Conservation (phyloP, 2,113 vertebrate species). For the Apeltes quadracus region DNA sequence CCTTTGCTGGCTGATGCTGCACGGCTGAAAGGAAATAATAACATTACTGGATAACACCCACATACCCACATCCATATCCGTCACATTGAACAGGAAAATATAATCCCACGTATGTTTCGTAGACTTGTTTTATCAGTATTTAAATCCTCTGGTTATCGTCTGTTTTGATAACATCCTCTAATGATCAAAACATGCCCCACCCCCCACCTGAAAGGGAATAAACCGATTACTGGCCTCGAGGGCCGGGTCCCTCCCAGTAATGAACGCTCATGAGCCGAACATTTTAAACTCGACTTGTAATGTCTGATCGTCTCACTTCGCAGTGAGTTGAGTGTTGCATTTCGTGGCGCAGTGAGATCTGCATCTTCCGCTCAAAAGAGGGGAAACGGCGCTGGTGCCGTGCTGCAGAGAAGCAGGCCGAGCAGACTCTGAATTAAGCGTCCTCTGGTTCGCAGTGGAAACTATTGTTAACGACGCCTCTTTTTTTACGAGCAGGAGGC, state of each 20-base stretch:
- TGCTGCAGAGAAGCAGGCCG: constrained; percentile 9
- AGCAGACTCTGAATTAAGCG: constrained; percentile 13
- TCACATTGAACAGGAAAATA: neutral
- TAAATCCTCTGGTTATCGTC: constrained; percentile 6
- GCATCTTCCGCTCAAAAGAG: neutral
- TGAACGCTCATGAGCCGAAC: neutral
- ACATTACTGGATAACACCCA: no score
- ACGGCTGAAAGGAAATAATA: no score
- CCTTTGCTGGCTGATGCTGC: neutral
- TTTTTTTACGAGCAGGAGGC: no score
- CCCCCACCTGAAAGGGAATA: neutral
- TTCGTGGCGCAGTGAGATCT: neutral
- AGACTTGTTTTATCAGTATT: neutral
- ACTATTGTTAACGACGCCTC: constrained; percentile 54
- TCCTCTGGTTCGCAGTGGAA: constrained; percentile 44
- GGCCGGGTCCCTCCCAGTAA: neutral
- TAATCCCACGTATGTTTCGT: neutral
- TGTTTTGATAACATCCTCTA: constrained; percentile 8
- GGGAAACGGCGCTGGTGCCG: neutral
- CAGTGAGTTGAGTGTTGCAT: neutral
- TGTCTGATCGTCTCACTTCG: neutral
- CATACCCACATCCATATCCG: neutral
- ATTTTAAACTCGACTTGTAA: neutral
- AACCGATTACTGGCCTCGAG: neutral
- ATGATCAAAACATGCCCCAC: neutral